These are phyloP conservation scores for Meriones unguiculatus DNA, from an alignment of 2,113 vertebrate species.

Conservation along the genomic window DNA sequence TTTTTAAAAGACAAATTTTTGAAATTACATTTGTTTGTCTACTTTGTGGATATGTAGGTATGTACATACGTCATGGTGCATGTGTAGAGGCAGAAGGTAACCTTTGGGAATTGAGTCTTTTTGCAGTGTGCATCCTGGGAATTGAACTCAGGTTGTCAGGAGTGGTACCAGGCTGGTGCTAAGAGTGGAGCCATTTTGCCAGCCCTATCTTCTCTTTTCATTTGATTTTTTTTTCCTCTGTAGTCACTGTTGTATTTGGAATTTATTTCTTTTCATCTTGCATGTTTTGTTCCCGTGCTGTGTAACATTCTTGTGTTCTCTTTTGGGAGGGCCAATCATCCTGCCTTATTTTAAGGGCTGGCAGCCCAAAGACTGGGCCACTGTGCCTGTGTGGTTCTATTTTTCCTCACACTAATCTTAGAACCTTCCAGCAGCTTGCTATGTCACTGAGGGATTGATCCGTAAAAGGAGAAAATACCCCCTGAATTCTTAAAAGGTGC, in stretches of 20 bases:
- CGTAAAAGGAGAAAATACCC: neutral
- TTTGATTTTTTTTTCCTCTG: neutral
- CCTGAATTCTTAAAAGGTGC: neutral
- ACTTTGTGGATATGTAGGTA: neutral
- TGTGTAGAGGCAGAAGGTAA: neutral
- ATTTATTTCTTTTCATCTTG: conserved; percentile 33
- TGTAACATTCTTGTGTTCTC: conserved; percentile 1
- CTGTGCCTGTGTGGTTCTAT: neutral
- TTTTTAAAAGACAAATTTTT: neutral
- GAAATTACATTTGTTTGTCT: neutral
- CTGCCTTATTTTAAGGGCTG: neutral
- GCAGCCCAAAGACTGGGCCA: neutral
- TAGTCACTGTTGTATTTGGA: conserved; percentile 10
- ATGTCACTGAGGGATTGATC: neutral
- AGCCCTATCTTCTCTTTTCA: neutral
- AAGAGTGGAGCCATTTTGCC: neutral
- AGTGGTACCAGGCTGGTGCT: no score
- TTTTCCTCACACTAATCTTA: neutral
- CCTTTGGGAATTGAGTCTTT: neutral
- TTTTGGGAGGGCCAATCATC: neutral
- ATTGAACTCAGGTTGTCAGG: neutral
- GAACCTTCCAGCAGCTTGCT: neutral
- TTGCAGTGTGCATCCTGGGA: neutral
- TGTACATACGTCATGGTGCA: neutral
- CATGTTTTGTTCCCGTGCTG: conserved; percentile 11